phyloP scores from a whole-genome alignment of 2,888 invertebrate genomes.

The Mechanitis mazaeus region DNA sequence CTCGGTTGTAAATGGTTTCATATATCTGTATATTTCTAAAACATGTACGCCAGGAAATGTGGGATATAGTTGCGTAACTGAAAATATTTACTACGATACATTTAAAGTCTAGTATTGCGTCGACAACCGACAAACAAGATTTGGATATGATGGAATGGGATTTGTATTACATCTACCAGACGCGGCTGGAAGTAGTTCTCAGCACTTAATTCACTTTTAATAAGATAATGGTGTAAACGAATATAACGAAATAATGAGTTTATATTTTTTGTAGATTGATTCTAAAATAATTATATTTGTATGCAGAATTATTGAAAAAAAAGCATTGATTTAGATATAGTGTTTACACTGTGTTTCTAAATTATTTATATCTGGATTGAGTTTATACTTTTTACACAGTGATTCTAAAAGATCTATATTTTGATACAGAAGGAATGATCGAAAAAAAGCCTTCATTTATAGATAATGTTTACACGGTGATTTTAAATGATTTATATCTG shows the following conservation, averaged over 20 bases:
- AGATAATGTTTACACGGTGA: too few relatives aligned
- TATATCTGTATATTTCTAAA: constrained; percentile 18
- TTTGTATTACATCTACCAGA: constrained; percentile 36
- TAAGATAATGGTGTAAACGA: background rate
- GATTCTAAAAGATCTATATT: too few relatives aligned
- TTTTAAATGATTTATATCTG: too few relatives aligned
- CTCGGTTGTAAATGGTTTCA: constrained; percentile 23
- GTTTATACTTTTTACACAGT: too few relatives aligned
- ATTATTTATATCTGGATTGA: too few relatives aligned
- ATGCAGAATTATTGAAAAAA: too few relatives aligned
- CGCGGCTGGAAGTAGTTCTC: constrained; percentile 32
- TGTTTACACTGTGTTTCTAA: too few relatives aligned
- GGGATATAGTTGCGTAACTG: constrained; percentile 13
- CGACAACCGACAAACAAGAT: constrained; percentile 27
- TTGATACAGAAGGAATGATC: too few relatives aligned
- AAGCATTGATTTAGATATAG: too few relatives aligned
- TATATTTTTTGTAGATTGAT: background rate
- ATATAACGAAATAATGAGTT: background rate
- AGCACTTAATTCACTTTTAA: constrained; percentile 26
- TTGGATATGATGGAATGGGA: constrained; percentile 30
- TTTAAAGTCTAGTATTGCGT: constrained; percentile 21
- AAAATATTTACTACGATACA: constrained; percentile 17
- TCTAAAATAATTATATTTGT: background rate
- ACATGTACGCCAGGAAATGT: constrained; percentile 11
- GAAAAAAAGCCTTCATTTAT: too few relatives aligned